Evolutionary conservation across 1,140 invertebrate species (phyloP).

Genomic region (Ruditapes philippinarum): DNA sequence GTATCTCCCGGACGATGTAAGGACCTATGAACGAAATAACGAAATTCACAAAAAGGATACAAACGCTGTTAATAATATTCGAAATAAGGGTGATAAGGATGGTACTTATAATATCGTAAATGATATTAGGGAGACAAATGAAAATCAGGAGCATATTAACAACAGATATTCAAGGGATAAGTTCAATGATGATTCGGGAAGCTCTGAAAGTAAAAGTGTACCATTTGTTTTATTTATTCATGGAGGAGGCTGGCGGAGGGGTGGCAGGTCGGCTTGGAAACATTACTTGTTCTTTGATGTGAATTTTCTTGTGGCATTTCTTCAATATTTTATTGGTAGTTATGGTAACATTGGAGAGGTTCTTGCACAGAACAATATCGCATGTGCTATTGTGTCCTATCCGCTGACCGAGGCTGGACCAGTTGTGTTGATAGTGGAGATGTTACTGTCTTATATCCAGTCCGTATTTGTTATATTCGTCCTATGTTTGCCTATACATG

Average conservation of each 20-base stretch:
- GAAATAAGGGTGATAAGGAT: background rate
- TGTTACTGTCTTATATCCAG: conserved; percentile 58
- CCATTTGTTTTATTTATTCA: conserved; percentile 72
- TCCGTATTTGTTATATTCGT: background rate
- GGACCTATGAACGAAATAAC: background rate
- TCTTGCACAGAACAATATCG: conserved; percentile 46
- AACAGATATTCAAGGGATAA: background rate
- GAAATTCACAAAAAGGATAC: background rate
- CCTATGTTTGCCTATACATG: background rate
- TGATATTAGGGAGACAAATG: background rate
- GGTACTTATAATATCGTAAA: background rate
- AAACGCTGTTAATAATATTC: background rate
- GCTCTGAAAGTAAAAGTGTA: background rate
- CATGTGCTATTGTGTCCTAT: conserved; percentile 65
- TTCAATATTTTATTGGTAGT: conserved; percentile 38
- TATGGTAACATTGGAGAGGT: conserved; percentile 61
- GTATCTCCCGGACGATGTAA: conserved; percentile 38
- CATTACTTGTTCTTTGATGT: conserved; percentile 66
- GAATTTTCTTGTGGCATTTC: conserved; percentile 61
- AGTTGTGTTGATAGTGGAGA: conserved; percentile 32
- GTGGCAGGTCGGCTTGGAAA: conserved; percentile 64
- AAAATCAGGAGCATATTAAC: background rate
- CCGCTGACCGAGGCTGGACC: conserved; percentile 55
- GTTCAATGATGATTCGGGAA: background rate
- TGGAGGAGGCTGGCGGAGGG: conserved; percentile 69